Evolutionary conservation across 1,140 invertebrate genomes (phyloP).

Genomic region (Dryas iulia): DNA sequence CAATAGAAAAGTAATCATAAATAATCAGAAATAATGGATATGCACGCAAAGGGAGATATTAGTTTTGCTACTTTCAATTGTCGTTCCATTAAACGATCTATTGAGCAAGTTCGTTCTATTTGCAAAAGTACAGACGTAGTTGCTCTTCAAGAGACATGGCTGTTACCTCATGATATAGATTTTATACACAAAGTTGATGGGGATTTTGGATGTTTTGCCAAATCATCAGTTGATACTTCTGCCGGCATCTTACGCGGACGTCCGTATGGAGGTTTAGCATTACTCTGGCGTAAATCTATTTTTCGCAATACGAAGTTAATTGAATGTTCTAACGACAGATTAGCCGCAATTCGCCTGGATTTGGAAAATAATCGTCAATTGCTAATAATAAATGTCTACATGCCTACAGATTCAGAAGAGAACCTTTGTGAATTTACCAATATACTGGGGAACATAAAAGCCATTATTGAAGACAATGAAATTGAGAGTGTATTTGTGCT

Average conservation of each 20-base stretch:
- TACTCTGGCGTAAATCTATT: conserved; percentile 5
- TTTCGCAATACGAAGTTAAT: neutral
- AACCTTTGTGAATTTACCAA: conserved; percentile 1
- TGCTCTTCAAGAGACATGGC: neutral
- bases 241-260: too few relatives aligned
- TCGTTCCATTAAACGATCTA: neutral
- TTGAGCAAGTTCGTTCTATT: neutral
- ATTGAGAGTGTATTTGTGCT: too few relatives aligned
- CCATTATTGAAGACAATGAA: too few relatives aligned
- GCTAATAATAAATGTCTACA: conserved; percentile 3
- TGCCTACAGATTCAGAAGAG: conserved; percentile 2
- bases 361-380: neutral
- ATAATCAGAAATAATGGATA: neutral
- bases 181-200: too few relatives aligned
- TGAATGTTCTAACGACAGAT: conserved; percentile 4
- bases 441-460: too few relatives aligned
- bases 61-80: neutral
- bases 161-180: neutral
- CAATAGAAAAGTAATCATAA: neutral
- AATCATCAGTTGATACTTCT: too few relatives aligned
- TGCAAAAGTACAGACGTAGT: too few relatives aligned
- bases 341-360: neutral
- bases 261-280: conserved; percentile 11
- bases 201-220: neutral
- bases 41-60: neutral